Conservation (phyloP, 2,888 invertebrate genomes). For the Nomada ferruginata region DNA sequence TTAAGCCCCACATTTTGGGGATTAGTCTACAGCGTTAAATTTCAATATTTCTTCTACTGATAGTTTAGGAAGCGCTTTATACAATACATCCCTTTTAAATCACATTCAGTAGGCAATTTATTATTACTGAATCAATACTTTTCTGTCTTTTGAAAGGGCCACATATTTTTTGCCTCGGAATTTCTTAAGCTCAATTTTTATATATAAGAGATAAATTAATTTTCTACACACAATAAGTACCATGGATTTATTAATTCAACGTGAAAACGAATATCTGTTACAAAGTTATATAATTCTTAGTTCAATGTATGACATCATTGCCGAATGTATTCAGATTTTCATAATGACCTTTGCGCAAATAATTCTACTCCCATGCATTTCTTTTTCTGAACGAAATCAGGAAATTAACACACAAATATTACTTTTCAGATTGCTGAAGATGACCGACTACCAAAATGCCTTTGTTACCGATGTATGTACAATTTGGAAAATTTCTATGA, state of each 20-base stretch:
- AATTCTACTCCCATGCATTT: neutral
- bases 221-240: neutral
- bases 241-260: neutral
- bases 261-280: too few relatives aligned
- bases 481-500: conserved; percentile 85
- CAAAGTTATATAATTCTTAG: conserved; percentile 19
- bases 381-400: neutral
- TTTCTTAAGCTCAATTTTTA: too few relatives aligned
- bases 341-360: neutral
- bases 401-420: conserved; percentile 22
- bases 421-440: conserved; percentile 83
- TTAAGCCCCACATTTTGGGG: too few relatives aligned
- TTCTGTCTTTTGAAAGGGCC: too few relatives aligned
- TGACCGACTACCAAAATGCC: conserved; percentile 84
- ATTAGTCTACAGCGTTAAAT: too few relatives aligned
- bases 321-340: neutral
- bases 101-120: too few relatives aligned
- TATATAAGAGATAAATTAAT: too few relatives aligned
- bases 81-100: too few relatives aligned
- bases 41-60: too few relatives aligned
- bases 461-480: conserved; percentile 85
- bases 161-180: too few relatives aligned
- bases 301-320: neutral
- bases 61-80: too few relatives aligned
- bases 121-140: too few relatives aligned